phyloP scores from a whole-genome alignment of 2,113 vertebrate species.

The Oncorhynchus keta region DNA sequence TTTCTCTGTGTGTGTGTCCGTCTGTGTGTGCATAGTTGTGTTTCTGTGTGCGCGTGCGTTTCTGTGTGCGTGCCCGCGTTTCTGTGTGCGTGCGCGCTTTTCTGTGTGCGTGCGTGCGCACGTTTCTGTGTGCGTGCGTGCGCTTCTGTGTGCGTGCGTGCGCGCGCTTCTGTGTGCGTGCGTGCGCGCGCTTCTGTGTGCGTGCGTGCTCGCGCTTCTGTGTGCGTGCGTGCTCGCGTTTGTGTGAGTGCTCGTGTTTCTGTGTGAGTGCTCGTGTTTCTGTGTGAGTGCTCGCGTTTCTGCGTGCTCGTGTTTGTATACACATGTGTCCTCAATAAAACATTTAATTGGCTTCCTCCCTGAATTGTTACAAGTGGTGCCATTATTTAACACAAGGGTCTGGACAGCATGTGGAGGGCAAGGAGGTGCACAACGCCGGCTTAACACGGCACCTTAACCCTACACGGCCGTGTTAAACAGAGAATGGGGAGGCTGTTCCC shows the following conservation, averaged over 20 bases:
- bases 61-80: too few relatives aligned
- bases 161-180: neutral
- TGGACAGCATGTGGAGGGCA: slow-evolving; percentile 48
- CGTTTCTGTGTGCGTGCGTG: neutral
- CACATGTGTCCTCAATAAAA: slow-evolving; percentile 57
- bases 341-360: slow-evolving; percentile 59
- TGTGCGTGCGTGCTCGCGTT: neutral
- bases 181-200: neutral
- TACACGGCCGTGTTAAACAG: slow-evolving; percentile 43
- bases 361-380: slow-evolving; percentile 68
- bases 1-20: neutral
- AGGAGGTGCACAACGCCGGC: slow-evolving; percentile 32
- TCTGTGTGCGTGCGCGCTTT: neutral
- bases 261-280: neutral
- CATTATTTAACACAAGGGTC: slow-evolving; percentile 55
- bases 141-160: too few relatives aligned
- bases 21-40: too few relatives aligned
- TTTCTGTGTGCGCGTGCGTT: neutral
- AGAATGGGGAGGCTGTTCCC: slow-evolving; percentile 67
- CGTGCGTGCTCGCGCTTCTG: too few relatives aligned
- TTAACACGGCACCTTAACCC: slow-evolving; percentile 64
- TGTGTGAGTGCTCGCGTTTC: neutral
- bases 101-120: neutral
- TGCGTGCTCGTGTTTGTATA: slow-evolving; percentile 1
- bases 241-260: neutral